phyloP scores from a whole-genome alignment of 30 jellyfish, hydroid and myxozoan genomes.

The Pelagia noctiluca region DNA sequence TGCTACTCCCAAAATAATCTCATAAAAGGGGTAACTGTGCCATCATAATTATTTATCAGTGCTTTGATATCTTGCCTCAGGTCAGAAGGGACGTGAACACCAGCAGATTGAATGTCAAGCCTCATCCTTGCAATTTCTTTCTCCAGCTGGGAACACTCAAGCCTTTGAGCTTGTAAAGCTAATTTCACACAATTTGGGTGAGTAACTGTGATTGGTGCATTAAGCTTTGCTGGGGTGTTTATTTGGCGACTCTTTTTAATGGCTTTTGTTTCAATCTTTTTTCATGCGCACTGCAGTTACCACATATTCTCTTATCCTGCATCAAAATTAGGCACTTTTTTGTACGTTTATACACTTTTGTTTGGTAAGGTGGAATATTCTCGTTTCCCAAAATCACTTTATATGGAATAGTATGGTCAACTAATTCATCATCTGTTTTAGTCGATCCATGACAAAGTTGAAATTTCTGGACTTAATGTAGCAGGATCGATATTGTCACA shows the following conservation, averaged over 20 bases:
- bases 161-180: constrained; percentile 6
- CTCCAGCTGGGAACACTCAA: neutral
- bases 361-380: neutral
- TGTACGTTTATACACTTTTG: neutral
- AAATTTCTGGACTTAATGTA: neutral
- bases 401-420: constrained; percentile 10
- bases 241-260: neutral
- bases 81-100: neutral
- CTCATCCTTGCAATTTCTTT: neutral
- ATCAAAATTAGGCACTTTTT: constrained; percentile 3
- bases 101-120: constrained; percentile 6
- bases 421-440: neutral
- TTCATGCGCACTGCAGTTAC: neutral
- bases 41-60: constrained; percentile 12
- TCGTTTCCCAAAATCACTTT: constrained; percentile 6
- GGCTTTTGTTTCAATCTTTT: neutral
- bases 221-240: constrained; percentile 2
- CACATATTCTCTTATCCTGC: neutral
- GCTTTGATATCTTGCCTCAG: constrained; percentile 6
- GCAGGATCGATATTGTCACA: constrained; percentile 4
- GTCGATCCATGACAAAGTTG: constrained; percentile 1
- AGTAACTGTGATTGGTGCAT: neutral
- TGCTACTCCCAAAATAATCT: constrained; percentile 39
- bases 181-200: neutral
- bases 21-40: constrained; percentile 44